Base-by-base conservation (phyloP, 2,797 vertebrate species). In the Phrynocephalus forsythii region DNA sequence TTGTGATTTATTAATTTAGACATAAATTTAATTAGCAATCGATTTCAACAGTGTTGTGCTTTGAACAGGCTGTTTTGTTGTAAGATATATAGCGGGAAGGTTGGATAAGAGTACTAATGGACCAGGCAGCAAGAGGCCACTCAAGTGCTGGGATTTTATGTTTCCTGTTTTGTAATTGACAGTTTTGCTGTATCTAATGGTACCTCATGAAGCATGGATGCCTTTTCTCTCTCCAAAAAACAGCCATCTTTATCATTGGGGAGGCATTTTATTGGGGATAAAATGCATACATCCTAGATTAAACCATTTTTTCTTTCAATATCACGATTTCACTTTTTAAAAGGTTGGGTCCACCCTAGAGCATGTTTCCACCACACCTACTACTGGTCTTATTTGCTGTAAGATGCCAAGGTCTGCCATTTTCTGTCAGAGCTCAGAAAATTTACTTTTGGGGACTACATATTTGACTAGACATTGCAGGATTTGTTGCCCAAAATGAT, bases 1-100 rank as follows among this genome's bases (percentile, higher is more conserved):
- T 93, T 95, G 94, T 94, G 94, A 95, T 95, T 95, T 96, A 97
- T 96, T 97, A 96, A 95, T 96, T 96, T 95, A 95, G 94, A 95
- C 95, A 91, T 94, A 96, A 95, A 96, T 96, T 94, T 95, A 96
- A 96, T 96, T 96, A 97, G 93, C 87, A 90, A 93, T 95, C 95
- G 92, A 95, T 96, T 97, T 96, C 93, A 93, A 91, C 77, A 95
- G 94, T 95, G 83, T 93, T 89, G 95, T 71, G 82, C 82, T 91
- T 80, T 92, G 92, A 96, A 94, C 91, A 94, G 79, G 92, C 94
- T 88, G 60, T 92, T 96, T 93, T 93, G 88, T 93, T 90, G 85
- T 93, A 94, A 92, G 88, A 77, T 90, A 92, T 11, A 0, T 82
- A 90, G 63, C 84, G 68, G 52, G 94, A 92, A 85, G 79, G 88